A percentile compares a stretch with the other conserved stretches of the same genome.
Evolutionary conservation across 1,140 invertebrate genomes (phyloP).

Genomic region (Drosophila melanica): DNA sequence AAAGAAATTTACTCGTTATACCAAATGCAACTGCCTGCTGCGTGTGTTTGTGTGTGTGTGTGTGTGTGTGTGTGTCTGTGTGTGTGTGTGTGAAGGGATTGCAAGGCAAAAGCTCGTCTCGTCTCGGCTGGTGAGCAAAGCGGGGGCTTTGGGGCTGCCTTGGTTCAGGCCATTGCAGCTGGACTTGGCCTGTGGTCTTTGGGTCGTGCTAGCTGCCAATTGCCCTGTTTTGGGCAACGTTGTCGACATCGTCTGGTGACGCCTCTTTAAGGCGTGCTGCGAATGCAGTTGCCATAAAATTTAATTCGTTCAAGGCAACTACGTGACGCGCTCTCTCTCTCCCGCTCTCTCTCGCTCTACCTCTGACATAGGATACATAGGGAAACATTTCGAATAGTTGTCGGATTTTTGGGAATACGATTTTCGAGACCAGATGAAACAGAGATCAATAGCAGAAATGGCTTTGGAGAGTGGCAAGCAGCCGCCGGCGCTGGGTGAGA

Average conservation of each 20-base stretch:
- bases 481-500: neutral
- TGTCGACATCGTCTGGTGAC: conserved; percentile 6
- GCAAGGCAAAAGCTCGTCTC: neutral
- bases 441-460: neutral
- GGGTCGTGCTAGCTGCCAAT: conserved; percentile 41
- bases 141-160: conserved; percentile 10
- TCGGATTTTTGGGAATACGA: neutral
- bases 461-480: conserved; percentile 9
- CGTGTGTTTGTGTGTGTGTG: conserved; percentile 23
- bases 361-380: conserved; percentile 25
- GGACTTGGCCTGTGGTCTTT: conserved; percentile 16
- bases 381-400: conserved; percentile 33
- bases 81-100: conserved; percentile 11
- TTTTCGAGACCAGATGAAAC: neutral
- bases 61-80: conserved; percentile 25
- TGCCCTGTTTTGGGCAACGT: conserved; percentile 40
- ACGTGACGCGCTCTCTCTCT: no score
- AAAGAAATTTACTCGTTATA: conserved; percentile 67
- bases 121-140: conserved; percentile 13
- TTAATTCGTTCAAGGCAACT: conserved; percentile 52
- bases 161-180: neutral
- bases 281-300: conserved; percentile 76
- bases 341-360: no score
- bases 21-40: conserved; percentile 57
- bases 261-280: conserved; percentile 37